Evolutionary conservation across 2,113 vertebrate genomes (phyloP).

Genomic region (Thamnophis sirtalis): DNA sequence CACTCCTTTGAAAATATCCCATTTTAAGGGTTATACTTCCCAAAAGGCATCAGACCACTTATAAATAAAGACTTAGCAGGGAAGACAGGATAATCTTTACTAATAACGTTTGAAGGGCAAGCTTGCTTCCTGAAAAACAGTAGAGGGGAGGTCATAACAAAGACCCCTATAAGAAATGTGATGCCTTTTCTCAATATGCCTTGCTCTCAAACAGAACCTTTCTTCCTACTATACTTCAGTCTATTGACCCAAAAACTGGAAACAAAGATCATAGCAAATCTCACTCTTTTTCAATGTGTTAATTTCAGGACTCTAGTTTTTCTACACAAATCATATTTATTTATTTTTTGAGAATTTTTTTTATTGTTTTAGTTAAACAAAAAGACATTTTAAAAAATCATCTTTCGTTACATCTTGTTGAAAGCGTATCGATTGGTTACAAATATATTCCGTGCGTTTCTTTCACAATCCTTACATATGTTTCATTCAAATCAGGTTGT

Average conservation of each 20-base stretch:
- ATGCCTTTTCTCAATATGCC: neutral
- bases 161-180: neutral
- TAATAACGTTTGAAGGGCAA: conserved; percentile 13
- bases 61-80: conserved; percentile 25
- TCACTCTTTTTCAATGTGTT: neutral
- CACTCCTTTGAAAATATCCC: conserved; percentile 24
- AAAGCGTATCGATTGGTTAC: too few relatives aligned
- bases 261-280: neutral
- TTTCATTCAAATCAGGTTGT: too few relatives aligned
- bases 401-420: too few relatives aligned
- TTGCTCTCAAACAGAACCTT: neutral
- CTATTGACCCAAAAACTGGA: neutral
- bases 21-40: neutral
- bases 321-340: neutral
- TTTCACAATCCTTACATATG: too few relatives aligned
- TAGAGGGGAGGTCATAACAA: neutral
- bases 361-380: too few relatives aligned
- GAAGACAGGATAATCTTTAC: conserved; percentile 19
- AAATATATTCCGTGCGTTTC: too few relatives aligned
- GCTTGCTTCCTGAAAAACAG: neutral
- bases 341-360: too few relatives aligned
- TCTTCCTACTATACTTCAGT: neutral
- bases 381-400: too few relatives aligned
- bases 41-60: conserved; percentile 29
- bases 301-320: neutral